Conservation (phyloP, 2,113 vertebrate genomes). For the Mungos mungo region DNA sequence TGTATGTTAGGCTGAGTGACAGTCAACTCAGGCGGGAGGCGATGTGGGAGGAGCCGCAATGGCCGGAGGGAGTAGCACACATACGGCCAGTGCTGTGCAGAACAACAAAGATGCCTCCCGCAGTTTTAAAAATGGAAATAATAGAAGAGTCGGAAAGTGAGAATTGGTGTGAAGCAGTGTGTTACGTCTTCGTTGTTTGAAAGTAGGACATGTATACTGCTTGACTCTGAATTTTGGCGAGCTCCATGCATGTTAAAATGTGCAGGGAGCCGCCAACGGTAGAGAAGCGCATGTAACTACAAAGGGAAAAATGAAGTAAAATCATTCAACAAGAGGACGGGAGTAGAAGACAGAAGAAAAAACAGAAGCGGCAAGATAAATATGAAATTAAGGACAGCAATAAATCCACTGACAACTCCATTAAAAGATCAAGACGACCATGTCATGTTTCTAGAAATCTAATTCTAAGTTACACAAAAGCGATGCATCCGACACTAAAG, state of each 20-base stretch:
- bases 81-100: background rate
- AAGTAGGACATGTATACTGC: background rate
- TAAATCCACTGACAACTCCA: background rate
- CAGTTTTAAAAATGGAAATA: background rate
- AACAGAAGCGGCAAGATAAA: background rate
- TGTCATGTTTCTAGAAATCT: background rate
- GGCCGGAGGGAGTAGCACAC: fast-evolving
- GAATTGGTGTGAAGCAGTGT: background rate
- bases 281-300: background rate
- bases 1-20: too few relatives aligned
- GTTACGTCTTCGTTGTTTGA: background rate
- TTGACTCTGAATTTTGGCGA: background rate
- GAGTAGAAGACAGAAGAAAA: background rate
- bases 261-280: background rate
- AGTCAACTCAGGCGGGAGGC: background rate
- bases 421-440: background rate
- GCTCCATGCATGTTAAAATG: background rate
- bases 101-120: fast-evolving
- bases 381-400: background rate
- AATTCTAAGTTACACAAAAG: background rate
- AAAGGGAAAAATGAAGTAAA: background rate
- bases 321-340: background rate
- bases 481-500: too few relatives aligned
- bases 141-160: background rate
- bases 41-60: too few relatives aligned